Evolutionary conservation across 1,140 invertebrate species (phyloP).

Genomic region (Caenorhabditis tropicalis): DNA sequence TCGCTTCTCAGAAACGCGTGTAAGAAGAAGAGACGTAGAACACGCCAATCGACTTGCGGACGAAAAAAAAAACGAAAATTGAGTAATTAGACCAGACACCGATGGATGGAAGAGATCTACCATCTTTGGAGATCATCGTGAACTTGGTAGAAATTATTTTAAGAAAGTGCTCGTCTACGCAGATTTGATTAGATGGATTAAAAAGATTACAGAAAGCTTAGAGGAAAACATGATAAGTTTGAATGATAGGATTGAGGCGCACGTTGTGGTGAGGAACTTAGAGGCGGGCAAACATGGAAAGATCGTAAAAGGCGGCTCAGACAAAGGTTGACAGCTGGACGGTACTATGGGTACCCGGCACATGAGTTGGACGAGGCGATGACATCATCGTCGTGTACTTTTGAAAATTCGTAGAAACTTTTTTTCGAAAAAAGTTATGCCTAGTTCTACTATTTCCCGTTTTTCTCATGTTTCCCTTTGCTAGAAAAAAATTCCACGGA

Average conservation of each 20-base stretch:
- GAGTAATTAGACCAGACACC: conserved; percentile 7
- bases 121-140: not conserved
- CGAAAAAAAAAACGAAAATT: not conserved
- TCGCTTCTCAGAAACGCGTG: conserved; percentile 15
- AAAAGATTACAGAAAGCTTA: not conserved
- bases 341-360: not conserved
- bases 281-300: not conserved
- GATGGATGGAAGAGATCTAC: not conserved
- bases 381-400: conserved; percentile 1
- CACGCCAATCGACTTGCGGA: not conserved
- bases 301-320: not conserved
- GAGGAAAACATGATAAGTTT: not conserved
- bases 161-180: not conserved
- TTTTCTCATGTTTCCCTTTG: not conserved
- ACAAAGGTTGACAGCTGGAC: not conserved
- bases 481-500: conserved; percentile 12
- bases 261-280: not conserved
- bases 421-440: not conserved
- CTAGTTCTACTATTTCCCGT: not conserved
- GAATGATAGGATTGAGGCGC: not conserved
- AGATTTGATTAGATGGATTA: not conserved
- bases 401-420: not conserved
- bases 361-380: not conserved
- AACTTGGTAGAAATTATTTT: not conserved
- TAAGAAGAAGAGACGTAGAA: not conserved